Base-by-base conservation (phyloP, 2,113 vertebrate species). In the Haemorhous mexicanus region DNA sequence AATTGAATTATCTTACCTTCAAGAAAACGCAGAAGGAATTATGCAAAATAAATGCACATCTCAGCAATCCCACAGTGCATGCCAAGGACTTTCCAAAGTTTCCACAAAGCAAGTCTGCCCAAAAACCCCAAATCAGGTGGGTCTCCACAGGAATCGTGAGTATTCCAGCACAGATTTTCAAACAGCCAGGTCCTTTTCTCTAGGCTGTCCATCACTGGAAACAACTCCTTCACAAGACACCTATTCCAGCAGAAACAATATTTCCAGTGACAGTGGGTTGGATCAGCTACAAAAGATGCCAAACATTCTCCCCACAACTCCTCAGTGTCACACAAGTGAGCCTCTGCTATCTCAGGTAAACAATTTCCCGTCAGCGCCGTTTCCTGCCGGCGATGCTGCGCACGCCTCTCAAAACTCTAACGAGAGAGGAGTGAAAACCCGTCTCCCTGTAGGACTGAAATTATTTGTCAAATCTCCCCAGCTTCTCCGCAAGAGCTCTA, bases 401-500 rank as follows among this genome's bases (percentile, higher is more conserved):
- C 84, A 93, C 8, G 58, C 91, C 55, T 66, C 95, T 50, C 98
- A 96, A 17, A 98, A 85, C 67, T 15, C 97, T 58, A 97, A 87
- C 6, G 98, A 99, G 87, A 98, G 97, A 95, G 97, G 96, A 46
- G 87, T 96, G 89, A 99, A 98, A 95, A 98, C 98, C 27, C 98
- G 97, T 80, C 98, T 99, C 73, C 98, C 99, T 15, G 96, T 98
- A 77, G 99, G 98, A 35, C 98, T 99, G 83, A 99, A 98, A 97
- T 98, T 98, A 59, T 98, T 99, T 96, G 97, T 98, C 80, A 99
- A 98, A 97, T 99, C 98, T 46, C 98, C 99, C 16, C 98, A 98
- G 0, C 96, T 98, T 62, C 98, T 98, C 96, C 98, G 97, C 96
- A 99, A 97, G 93, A 98, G 96, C 87, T 98, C 97, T 26, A 97